phyloP scores from a whole-genome alignment of 30 jellyfish, hydroid and myxozoan species.

The Rhopilema esculentum region DNA sequence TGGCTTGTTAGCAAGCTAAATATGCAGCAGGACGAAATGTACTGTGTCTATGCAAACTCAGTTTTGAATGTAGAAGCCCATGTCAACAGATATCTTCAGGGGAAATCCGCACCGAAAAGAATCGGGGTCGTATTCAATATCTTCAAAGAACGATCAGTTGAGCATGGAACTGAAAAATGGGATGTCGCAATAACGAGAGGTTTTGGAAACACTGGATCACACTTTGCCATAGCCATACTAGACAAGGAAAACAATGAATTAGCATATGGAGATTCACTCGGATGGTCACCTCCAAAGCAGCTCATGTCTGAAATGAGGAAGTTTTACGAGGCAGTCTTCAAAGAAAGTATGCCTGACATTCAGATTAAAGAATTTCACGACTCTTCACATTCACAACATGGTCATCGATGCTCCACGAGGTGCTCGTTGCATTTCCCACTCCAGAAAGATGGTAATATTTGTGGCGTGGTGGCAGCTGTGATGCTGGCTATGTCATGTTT shows the following conservation, averaged over 20 bases:
- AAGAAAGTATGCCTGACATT: constrained; percentile 10
- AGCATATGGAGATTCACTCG: neutral
- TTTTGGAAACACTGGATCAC: neutral
- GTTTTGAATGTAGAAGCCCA: no score
- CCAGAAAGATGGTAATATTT: no score
- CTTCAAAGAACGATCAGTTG: neutral
- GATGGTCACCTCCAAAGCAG: neutral
- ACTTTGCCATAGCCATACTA: neutral
- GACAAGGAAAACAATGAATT: neutral
- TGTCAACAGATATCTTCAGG: neutral
- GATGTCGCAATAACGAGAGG: neutral
- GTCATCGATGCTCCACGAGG: constrained; percentile 17
- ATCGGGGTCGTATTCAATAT: constrained; percentile 1
- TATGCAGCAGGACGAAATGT: no score
- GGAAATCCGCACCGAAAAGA: neutral
- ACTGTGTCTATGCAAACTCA: no score
- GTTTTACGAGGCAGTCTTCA: no score
- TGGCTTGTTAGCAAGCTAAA: constrained; percentile 6
- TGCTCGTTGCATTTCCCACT: no score
- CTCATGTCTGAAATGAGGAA: no score
- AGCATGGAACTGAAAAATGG: neutral
- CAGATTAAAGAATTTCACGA: neutral
- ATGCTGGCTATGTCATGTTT: constrained; percentile 15
- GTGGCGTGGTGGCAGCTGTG: no score
- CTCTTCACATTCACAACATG: neutral